Evolutionary conservation across 2,113 vertebrate species (phyloP), one percentile per base, ranked within the genome.

Genomic region (Melanostigma gelatinosum): DNA sequence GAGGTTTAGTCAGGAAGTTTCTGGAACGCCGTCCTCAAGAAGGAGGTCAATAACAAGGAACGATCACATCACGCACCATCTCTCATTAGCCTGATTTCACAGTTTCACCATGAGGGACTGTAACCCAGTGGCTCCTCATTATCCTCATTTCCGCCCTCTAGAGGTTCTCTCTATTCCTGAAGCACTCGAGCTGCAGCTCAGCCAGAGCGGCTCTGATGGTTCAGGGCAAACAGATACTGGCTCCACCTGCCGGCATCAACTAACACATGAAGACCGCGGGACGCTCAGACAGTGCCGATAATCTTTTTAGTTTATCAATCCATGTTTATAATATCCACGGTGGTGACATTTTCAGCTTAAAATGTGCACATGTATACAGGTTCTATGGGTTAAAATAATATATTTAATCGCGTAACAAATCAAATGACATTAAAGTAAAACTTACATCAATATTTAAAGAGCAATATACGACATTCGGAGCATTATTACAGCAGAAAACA

Each of bases 51-150:
- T 63, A 76, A 44, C 57, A 76, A 16, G 16, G 70, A 84, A 75
- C 61, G 46, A 16, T n/a, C 68, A 20, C 34, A 9, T 6, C 64
- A 62, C 77, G 60, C 72, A 63, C 62, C 1, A 15, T 12, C 32
- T 36, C 65, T 87, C 71, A 91, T 93, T 91, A 92, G 80, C 88
- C 92, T 84, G 58, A 72, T 91, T 92, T 92, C 64, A n/a, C 22
- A 63, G 60, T 54, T 84, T 79, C 50, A 69, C 74, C 82, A 76
- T 74, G 0, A 48, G 87, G 85, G 80, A 86, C 40, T 18, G 10
- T 50, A 63, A 85, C 85, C 72, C 81, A 71, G 71, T 73, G 66
- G 57, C 72, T 76, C 52, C 52, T 84, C 72, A 87, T 87, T 92
- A 72, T 74, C 89, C 88, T 91, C 85, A 50, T 91, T 91, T 82